Conservation (phyloP, 1,140 invertebrate species). For the Temnothorax nylanderi region DNA sequence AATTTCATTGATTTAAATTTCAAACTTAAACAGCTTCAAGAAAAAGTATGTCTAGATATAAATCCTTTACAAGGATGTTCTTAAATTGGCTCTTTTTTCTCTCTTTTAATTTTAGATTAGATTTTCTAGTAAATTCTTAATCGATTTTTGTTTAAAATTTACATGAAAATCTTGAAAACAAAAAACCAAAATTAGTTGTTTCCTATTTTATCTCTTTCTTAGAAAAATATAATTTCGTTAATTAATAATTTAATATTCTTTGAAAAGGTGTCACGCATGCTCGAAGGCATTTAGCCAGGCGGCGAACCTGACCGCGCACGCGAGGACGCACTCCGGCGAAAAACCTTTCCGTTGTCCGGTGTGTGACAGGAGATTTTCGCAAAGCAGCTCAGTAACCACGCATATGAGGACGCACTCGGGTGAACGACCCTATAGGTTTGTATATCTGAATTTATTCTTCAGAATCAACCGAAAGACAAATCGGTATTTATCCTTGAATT, state of each 20-base stretch:
- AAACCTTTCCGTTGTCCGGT: conserved; percentile 97
- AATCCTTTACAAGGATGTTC: background rate
- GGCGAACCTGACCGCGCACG: conserved; percentile 86
- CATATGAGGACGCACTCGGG: conserved; percentile 98
- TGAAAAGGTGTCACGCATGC: conserved; percentile 87
- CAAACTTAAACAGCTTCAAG: background rate
- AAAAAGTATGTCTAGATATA: background rate
- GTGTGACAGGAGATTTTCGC: conserved; percentile 97
- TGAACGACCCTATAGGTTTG: conserved; percentile 95
- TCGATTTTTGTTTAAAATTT: background rate
- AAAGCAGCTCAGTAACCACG: conserved; percentile 97
- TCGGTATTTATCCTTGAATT: background rate
- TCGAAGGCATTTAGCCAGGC: conserved; percentile 87
- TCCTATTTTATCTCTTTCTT: background rate
- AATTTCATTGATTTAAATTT: background rate
- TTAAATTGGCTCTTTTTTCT: background rate
- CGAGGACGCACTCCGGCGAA: conserved; percentile 90
- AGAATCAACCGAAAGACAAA: background rate
- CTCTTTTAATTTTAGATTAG: background rate
- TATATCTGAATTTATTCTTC: background rate
- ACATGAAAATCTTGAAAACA: background rate
- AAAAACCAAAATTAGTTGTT: background rate
- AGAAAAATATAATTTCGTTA: conserved; percentile 12
- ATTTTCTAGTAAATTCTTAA: background rate
- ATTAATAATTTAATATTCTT: conserved; percentile 25